Conservation (phyloP, 2,797 vertebrate genomes). For the Mallotus villosus region DNA sequence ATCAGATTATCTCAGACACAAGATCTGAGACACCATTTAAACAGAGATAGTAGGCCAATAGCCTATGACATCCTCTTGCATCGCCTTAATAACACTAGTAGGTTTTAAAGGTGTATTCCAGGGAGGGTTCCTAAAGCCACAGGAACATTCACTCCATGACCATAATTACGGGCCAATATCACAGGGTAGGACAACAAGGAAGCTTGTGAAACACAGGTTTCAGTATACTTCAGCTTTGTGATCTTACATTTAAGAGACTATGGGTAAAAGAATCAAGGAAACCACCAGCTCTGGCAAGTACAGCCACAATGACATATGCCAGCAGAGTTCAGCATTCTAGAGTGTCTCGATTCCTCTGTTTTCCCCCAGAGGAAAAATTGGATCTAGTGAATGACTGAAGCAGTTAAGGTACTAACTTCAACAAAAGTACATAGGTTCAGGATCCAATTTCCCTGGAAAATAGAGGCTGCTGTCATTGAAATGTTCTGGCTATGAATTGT, state of each 20-base stretch:
- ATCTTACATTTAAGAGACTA: background rate
- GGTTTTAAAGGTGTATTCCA: too few relatives aligned
- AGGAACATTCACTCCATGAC: background rate
- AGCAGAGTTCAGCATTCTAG: background rate
- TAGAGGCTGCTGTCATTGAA: too few relatives aligned
- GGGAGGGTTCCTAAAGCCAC: background rate
- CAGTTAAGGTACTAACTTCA: background rate
- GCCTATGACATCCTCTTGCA: background rate
- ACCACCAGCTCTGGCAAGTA: background rate
- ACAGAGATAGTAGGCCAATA: background rate
- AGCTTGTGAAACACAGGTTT: background rate
- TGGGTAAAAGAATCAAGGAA: too few relatives aligned
- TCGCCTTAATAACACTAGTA: background rate
- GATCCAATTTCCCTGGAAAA: too few relatives aligned
- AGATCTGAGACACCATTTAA: background rate
- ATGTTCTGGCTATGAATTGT: too few relatives aligned
- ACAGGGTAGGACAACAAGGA: too few relatives aligned
- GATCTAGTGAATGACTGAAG: background rate
- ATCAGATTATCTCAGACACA: background rate
- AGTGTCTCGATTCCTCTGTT: constrained; percentile 8
- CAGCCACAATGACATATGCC: constrained; percentile 10
- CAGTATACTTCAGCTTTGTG: background rate
- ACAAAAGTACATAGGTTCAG: too few relatives aligned
- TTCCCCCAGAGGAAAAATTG: background rate
- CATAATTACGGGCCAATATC: background rate